phyloP scores from a whole-genome alignment of 2,888 invertebrate genomes.

The Lathronympha strigana region DNA sequence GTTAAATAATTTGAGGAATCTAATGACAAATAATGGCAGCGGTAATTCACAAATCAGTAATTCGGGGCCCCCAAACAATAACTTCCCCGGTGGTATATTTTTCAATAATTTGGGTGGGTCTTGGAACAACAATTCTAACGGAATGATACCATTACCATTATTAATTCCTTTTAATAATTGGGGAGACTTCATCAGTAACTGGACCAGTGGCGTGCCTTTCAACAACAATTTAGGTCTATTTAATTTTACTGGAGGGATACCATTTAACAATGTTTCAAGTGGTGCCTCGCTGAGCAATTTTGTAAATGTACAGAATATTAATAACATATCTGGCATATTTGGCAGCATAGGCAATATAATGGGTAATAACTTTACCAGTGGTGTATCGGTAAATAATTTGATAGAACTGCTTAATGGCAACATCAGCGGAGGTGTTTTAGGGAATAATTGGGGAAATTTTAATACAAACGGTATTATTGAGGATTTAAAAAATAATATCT shows the following conservation, averaged over 20 bases:
- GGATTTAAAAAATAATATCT: neutral
- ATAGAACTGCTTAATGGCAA: neutral
- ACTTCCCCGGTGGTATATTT: neutral
- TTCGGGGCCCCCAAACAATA: neutral
- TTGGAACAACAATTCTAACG: neutral
- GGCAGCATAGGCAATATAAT: neutral
- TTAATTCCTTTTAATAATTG: neutral
- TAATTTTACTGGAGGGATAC: neutral
- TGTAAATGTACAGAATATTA: neutral
- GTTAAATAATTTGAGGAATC: conserved; percentile 3
- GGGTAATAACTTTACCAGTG: neutral
- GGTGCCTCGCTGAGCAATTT: neutral
- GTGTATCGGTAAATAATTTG: neutral
- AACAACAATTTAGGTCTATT: neutral
- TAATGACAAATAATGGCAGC: neutral
- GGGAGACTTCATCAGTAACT: neutral
- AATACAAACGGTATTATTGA: neutral
- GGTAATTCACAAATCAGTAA: neutral
- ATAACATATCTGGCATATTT: neutral
- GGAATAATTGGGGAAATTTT: neutral
- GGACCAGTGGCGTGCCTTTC: neutral
- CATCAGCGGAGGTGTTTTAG: neutral
- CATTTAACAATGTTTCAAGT: neutral
- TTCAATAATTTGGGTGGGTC: neutral
- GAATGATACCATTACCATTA: neutral